phyloP scores from a whole-genome alignment of 2,113 vertebrate species.

The Electrona antarctica region DNA sequence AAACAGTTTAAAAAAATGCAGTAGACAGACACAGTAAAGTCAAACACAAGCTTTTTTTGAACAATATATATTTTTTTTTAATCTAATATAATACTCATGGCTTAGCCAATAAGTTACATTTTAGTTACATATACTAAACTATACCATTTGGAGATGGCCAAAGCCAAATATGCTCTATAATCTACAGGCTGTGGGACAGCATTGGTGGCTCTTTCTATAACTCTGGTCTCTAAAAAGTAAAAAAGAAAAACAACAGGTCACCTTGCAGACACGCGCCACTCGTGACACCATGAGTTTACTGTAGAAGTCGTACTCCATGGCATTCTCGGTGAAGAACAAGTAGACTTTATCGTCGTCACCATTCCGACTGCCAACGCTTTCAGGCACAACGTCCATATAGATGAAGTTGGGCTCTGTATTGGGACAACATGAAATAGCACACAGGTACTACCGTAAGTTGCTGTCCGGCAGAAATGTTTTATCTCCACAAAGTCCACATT shows the following conservation, averaged over 20 bases:
- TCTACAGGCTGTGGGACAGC: no score
- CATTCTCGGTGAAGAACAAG: constrained; percentile 85
- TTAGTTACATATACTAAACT: neutral
- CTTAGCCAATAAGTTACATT: neutral
- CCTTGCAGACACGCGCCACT: constrained; percentile 84
- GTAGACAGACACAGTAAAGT: neutral
- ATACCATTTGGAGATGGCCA: no score
- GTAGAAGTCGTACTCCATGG: constrained; percentile 84
- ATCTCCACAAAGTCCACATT: no score
- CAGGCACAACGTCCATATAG: constrained; percentile 77
- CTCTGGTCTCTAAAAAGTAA: neutral
- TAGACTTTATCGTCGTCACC: constrained; percentile 84
- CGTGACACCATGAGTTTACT: constrained; percentile 80
- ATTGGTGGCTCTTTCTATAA: no score
- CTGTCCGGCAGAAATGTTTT: no score
- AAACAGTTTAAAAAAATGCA: constrained; percentile 2
- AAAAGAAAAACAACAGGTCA: constrained; percentile 34
- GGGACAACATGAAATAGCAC: neutral
- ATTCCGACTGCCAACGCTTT: constrained; percentile 68
- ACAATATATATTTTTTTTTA: neutral
- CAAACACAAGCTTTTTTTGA: neutral
- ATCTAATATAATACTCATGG: neutral
- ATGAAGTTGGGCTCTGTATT: constrained; percentile 83
- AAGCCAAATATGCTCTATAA: no score
- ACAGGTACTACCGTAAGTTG: no score